Evolutionary conservation across 1,140 invertebrate genomes (phyloP), one percentile per base, ranked within the genome.

Genomic region (Popillia japonica): DNA sequence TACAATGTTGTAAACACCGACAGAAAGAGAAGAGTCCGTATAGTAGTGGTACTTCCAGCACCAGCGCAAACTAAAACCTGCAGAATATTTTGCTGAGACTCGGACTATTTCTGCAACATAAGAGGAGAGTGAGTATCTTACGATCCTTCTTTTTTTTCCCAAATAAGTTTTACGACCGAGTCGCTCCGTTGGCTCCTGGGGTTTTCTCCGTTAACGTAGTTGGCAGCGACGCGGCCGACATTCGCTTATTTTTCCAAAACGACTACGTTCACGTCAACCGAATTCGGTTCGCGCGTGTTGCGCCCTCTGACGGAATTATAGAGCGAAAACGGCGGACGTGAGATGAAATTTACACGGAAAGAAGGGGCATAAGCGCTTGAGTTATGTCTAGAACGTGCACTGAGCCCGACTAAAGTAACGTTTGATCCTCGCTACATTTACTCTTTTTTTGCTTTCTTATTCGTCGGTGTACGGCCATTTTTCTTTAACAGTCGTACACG

Each of bases 101-200:
- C 72, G 72, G 41, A 74, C 72, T 74, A 74, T 74, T 74, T 74
- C 27, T 44, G 72, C 72, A 74, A 22, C 34, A 72, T 72, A 72
- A 72, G 64, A 72, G 27, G 27, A 34, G 27, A 34, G 27, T 34
- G 23, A 27, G 41, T 40, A 41, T 44, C 72, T 48, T 77, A 68
- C 61, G 61, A 72, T 77, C 64, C 14, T 41, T 72, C 40, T 72
- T 77, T 72, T n/a, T n/a, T 64, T 77, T 76, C 78, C 77, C 73
- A 79, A 80, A 78, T 78, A 80, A 78, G 40, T 81, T 82, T 82
- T 82, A 82, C 80, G 82, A 82, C 61, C 74, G 42, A 78, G 79
- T 79, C 78, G 80, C 64, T 79, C 80, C 77, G 74, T 80, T 81
- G 79, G 80, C 79, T 82, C 80, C 75, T 77, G 76, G 77, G 79